A percentile compares a stretch with the other conserved stretches of the same genome.
Evolutionary conservation across 2,113 vertebrate genomes (phyloP).

Genomic region (Heloderma charlesbogerti): DNA sequence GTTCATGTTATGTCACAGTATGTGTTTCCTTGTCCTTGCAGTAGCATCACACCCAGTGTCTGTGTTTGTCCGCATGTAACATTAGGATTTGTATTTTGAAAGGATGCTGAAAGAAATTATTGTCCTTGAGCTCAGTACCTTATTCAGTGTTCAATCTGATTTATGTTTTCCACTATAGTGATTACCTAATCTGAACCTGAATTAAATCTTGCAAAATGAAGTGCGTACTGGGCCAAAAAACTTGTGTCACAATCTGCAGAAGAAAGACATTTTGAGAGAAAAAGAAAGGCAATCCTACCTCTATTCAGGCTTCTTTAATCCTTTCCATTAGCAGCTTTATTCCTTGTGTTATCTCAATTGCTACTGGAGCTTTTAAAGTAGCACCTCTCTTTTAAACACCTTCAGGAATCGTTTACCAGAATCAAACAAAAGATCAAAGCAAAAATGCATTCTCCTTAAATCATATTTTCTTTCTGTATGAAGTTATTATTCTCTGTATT

Average conservation of each 20-base stretch:
- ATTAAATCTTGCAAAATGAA: constrained; percentile 36
- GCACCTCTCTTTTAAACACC: background rate
- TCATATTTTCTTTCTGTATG: background rate
- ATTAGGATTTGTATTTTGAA: constrained; percentile 22
- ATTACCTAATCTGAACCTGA: constrained; percentile 40
- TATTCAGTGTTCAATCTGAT: constrained; percentile 25
- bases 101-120: constrained; percentile 16
- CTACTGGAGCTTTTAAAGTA: background rate
- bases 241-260: background rate
- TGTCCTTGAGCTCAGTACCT: constrained; percentile 28
- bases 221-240: background rate
- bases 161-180: constrained; percentile 26
- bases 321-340: constrained; percentile 28
- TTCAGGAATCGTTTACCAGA: background rate
- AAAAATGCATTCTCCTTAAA: background rate
- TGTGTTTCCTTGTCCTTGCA: constrained; percentile 7
- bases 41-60: background rate
- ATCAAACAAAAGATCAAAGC: constrained; percentile 17
- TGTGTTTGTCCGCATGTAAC: background rate
- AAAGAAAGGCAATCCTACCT: background rate
- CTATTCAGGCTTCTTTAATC: constrained; percentile 14
- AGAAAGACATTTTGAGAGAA: constrained; percentile 6
- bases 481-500: background rate
- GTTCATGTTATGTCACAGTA: background rate
- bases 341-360: constrained; percentile 8